Conservation (phyloP, 2,797 vertebrate species). For the Galago senegalensis region DNA sequence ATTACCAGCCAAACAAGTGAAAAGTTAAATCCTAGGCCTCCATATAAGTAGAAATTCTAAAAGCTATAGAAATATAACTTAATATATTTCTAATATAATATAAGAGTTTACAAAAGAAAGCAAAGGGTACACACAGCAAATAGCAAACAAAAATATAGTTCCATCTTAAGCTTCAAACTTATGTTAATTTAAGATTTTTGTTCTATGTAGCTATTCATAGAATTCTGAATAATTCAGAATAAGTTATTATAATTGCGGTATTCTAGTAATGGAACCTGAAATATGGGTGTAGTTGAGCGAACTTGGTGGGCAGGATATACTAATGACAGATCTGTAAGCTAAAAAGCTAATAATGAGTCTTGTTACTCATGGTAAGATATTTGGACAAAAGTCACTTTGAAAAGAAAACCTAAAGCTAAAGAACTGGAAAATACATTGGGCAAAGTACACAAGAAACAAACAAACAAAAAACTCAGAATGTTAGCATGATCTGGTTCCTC, state of each 20-base stretch:
- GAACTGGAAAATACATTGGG: neutral
- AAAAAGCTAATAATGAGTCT: neutral
- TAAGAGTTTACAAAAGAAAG: neutral
- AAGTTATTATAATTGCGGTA: neutral
- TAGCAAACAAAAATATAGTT: neutral
- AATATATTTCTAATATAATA: neutral
- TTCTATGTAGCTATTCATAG: neutral
- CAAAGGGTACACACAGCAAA: neutral
- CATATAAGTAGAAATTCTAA: neutral
- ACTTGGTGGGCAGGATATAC: neutral
- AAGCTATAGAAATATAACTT: neutral
- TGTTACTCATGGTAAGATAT: neutral
- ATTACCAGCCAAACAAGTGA: neutral
- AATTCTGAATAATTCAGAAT: conserved; percentile 41
- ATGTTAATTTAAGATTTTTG: neutral
- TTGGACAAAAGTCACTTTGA: neutral
- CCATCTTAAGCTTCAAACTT: neutral
- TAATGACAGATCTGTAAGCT: neutral
- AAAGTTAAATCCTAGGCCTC: neutral
- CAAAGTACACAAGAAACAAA: neutral
- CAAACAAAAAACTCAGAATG: neutral
- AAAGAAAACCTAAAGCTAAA: neutral
- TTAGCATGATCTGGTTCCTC: neutral
- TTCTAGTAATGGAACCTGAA: neutral
- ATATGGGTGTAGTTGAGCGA: neutral